Evolutionary conservation across 2,797 vertebrate species (phyloP).

Genomic region (Sebastes itinus): DNA sequence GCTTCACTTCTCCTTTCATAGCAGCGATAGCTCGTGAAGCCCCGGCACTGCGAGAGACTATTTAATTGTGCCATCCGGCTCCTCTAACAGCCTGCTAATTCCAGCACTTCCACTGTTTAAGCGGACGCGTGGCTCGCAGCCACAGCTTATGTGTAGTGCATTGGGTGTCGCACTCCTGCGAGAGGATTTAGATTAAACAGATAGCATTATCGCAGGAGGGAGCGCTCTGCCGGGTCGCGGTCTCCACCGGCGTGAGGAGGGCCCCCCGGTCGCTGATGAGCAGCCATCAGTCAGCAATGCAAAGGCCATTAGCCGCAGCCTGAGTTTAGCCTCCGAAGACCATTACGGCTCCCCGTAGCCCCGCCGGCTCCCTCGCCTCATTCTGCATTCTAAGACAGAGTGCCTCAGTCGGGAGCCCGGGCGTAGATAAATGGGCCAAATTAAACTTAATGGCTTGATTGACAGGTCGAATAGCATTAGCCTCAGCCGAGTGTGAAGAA

Average conservation of each 20-base stretch:
- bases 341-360: constrained; percentile 30
- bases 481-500: constrained; percentile 57
- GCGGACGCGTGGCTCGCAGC: constrained; percentile 55
- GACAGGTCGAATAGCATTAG: constrained; percentile 67
- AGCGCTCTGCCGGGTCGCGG: neutral
- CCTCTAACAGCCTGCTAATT: constrained; percentile 70
- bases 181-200: constrained; percentile 78
- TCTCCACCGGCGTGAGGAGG: constrained; percentile 2
- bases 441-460: constrained; percentile 79
- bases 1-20: constrained; percentile 8
- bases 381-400: constrained; percentile 62
- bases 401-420: constrained; percentile 51
- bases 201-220: constrained; percentile 69
- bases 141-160: constrained; percentile 53
- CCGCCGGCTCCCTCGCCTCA: constrained; percentile 33
- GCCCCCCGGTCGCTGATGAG: constrained; percentile 38
- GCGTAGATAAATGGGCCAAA: constrained; percentile 74
- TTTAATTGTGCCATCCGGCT: constrained; percentile 60
- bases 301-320: constrained; percentile 55
- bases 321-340: constrained; percentile 42
- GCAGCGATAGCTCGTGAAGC: constrained; percentile 43
- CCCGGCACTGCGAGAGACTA: constrained; percentile 40
- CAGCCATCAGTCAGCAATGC: constrained; percentile 66
- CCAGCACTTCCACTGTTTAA: constrained; percentile 57
- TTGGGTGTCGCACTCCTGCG: constrained; percentile 38